These are phyloP conservation scores for Poecilia velifera DNA, from an alignment of 2,797 vertebrate genomes.

Conservation along the genomic window DNA sequence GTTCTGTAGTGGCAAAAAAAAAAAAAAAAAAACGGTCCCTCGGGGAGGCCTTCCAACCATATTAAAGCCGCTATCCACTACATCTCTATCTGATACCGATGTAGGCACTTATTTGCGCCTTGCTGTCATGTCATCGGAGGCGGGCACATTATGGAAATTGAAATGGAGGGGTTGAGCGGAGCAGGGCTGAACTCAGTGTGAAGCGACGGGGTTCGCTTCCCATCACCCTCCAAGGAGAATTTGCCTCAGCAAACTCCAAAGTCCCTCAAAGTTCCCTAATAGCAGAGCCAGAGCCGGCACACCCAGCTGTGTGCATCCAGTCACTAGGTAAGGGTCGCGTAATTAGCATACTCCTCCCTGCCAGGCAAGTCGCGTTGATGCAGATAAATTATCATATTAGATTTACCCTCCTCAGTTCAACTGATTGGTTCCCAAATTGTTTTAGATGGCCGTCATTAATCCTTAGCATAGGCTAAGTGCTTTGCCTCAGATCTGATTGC, in stretches of 20 bases:
- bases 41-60: conserved; percentile 90
- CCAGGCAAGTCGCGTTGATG: conserved; percentile 92
- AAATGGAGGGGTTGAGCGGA: conserved; percentile 86
- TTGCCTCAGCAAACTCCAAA: conserved; percentile 92
- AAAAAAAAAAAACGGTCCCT: conserved; percentile 84
- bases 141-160: conserved; percentile 96
- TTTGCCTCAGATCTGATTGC: conserved; percentile 95
- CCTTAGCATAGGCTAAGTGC: conserved; percentile 96
- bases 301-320: conserved; percentile 92
- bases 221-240: conserved; percentile 92
- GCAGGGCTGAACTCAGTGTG: conserved; percentile 94
- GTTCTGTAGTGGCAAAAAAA: conserved; percentile 87
- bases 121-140: conserved; percentile 96
- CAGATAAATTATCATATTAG: conserved; percentile 99
- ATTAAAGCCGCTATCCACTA: conserved; percentile 95
- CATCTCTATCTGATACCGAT: conserved; percentile 97
- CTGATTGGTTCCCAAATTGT: conserved; percentile 99
- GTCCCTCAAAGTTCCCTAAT: conserved; percentile 99
- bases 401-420: conserved; percentile 99
- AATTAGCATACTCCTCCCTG: conserved; percentile 98
- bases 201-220: conserved; percentile 88
- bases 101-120: conserved; percentile 98
- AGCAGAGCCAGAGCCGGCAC: conserved; percentile 90
- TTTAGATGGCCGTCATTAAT: conserved; percentile 99
- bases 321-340: conserved; percentile 96